These are phyloP conservation scores for Drosophila testacea DNA, from an alignment of 2,888 invertebrate species.

Conservation along the genomic window DNA sequence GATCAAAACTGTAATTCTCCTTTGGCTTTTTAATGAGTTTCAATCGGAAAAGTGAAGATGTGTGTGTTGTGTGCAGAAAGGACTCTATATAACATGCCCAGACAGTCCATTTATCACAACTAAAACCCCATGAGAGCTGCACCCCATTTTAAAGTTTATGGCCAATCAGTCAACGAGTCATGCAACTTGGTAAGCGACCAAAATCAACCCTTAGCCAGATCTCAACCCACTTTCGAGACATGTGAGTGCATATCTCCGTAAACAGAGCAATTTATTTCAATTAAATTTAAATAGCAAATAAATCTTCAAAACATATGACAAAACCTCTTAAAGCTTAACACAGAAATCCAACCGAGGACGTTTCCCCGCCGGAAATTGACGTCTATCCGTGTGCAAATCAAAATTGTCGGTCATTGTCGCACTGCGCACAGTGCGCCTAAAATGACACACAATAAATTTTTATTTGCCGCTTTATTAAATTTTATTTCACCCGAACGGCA, in stretches of 20 bases:
- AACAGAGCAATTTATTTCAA: slow-evolving; percentile 71
- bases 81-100: slow-evolving; percentile 9
- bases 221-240: not conserved
- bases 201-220: slow-evolving; percentile 12
- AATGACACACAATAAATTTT: slow-evolving; percentile 78
- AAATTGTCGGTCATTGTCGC: slow-evolving; percentile 70
- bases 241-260: slow-evolving; percentile 55
- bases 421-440: slow-evolving; percentile 52
- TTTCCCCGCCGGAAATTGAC: slow-evolving; percentile 60
- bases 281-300: slow-evolving; percentile 70
- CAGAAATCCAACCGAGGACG: not conserved
- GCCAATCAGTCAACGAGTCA: slow-evolving; percentile 61
- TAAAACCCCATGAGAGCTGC: slow-evolving; percentile 11
- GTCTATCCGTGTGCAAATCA: slow-evolving; percentile 69
- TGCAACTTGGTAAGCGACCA: slow-evolving; percentile 17
- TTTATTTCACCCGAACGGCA: slow-evolving; percentile 56
- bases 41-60: slow-evolving; percentile 14
- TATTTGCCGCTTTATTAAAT: slow-evolving; percentile 78
- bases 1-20: slow-evolving; percentile 36
- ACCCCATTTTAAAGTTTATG: slow-evolving; percentile 48
- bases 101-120: slow-evolving; percentile 43
- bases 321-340: slow-evolving; percentile 26
- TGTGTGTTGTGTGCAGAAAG: not conserved
- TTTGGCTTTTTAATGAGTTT: slow-evolving; percentile 59
- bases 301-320: slow-evolving; percentile 50